phyloP scores from a whole-genome alignment of 2,113 vertebrate species.

The Macrotis lagotis region DNA sequence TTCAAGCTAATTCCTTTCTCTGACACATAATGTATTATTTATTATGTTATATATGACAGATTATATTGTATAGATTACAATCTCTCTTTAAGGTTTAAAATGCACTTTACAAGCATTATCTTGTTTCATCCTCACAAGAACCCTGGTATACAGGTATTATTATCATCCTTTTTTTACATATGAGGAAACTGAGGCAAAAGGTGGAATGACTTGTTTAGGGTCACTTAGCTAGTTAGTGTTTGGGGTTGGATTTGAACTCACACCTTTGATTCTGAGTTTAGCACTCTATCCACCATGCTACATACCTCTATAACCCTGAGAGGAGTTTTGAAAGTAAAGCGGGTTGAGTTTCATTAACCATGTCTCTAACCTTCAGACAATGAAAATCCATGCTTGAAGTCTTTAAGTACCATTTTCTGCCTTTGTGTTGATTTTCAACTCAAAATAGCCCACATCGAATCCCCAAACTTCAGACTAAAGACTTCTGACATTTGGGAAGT shows the following conservation, averaged over 20 bases:
- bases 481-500: background rate
- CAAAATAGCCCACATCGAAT: background rate
- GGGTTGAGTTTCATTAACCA: background rate
- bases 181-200: background rate
- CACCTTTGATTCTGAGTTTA: background rate
- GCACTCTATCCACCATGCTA: background rate
- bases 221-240: background rate
- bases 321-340: background rate
- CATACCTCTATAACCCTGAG: background rate
- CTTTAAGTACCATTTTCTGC: background rate
- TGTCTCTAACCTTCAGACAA: background rate
- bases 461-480: background rate
- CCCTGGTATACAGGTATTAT: background rate
- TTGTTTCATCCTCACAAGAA: background rate
- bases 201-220: background rate
- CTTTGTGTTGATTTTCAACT: background rate
- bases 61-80: too few species aligned
- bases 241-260: background rate
- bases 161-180: background rate
- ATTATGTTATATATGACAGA: too few species aligned
- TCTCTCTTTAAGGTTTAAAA: background rate
- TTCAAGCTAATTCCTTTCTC: background rate
- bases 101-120: background rate
- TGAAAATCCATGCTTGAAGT: background rate
- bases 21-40: background rate